Evolutionary conservation across 2,797 vertebrate species (phyloP).

Genomic region (Peromyscus nudipes): DNA sequence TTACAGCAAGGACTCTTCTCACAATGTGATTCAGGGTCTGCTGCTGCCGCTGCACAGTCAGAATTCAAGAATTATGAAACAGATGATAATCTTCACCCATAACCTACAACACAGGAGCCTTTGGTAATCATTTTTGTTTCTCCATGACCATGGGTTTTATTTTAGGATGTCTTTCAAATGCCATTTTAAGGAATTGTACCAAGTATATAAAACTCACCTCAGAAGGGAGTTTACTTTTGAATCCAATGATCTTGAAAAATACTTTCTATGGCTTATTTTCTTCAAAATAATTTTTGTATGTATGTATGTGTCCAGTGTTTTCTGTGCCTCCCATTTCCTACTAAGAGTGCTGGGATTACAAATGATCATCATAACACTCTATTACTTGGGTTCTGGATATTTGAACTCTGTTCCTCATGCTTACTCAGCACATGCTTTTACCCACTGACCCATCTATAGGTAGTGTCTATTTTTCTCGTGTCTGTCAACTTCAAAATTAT

Average conservation of each 20-base stretch:
- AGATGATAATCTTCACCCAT: background rate
- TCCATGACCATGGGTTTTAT: background rate
- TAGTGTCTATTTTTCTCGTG: background rate
- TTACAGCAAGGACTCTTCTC: background rate
- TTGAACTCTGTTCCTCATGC: background rate
- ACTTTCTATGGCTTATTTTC: background rate
- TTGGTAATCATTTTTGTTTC: background rate
- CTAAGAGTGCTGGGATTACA: background rate
- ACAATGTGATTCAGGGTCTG: accelerated
- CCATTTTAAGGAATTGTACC: background rate
- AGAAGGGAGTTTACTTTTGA: background rate
- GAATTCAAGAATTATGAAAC: background rate
- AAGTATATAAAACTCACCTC: background rate
- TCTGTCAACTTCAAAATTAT: background rate
- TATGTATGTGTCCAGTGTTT: background rate
- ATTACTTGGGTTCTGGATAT: background rate
- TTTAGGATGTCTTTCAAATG: background rate
- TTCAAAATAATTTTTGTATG: background rate
- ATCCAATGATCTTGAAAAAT: background rate
- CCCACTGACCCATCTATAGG: background rate
- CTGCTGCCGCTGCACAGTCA: background rate
- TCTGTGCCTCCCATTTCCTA: background rate
- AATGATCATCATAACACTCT: background rate
- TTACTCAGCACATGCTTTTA: background rate
- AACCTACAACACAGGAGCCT: background rate